Percentiles rank a stretch among this genome's conserved stretches.
Conservation (phyloP, 1,140 invertebrate genomes). For the Conus betulinus region DNA sequence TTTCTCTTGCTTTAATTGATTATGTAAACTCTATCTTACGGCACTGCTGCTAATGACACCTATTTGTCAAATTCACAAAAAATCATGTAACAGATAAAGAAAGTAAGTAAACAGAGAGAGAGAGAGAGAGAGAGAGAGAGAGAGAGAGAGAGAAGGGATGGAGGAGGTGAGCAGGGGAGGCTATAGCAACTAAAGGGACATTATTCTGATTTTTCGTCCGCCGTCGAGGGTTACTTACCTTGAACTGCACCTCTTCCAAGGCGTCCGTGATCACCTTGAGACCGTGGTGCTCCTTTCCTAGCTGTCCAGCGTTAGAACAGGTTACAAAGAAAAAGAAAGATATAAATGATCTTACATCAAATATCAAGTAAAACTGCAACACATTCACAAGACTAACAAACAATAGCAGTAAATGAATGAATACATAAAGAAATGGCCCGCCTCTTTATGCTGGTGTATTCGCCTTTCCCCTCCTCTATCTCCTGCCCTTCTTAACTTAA, state of each 20-base stretch:
- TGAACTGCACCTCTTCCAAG: slow-evolving; percentile 55
- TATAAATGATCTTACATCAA: not conserved
- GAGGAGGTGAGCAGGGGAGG: not conserved
- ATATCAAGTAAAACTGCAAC: no score
- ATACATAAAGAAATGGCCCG: no score
- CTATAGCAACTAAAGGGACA: not conserved
- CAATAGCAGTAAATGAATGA: no score
- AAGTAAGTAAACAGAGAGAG: not conserved
- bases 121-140: not conserved
- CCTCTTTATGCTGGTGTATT: no score
- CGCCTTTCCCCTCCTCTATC: no score
- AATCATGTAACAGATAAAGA: no score
- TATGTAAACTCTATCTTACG: no score
- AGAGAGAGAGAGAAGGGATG: not conserved
- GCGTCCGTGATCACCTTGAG: slow-evolving; percentile 45
- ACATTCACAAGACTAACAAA: no score
- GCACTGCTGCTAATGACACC: no score
- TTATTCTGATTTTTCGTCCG: not conserved
- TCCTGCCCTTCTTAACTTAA: no score
- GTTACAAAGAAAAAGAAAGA: not conserved
- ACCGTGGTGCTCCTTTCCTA: slow-evolving; percentile 33
- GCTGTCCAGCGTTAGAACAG: not conserved
- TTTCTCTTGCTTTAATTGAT: no score
- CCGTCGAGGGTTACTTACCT: slow-evolving; percentile 40
- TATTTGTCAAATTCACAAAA: no score